These are phyloP conservation scores for Typhlomys cinereus DNA, from an alignment of 2,113 vertebrate genomes.

Conservation along the genomic window DNA sequence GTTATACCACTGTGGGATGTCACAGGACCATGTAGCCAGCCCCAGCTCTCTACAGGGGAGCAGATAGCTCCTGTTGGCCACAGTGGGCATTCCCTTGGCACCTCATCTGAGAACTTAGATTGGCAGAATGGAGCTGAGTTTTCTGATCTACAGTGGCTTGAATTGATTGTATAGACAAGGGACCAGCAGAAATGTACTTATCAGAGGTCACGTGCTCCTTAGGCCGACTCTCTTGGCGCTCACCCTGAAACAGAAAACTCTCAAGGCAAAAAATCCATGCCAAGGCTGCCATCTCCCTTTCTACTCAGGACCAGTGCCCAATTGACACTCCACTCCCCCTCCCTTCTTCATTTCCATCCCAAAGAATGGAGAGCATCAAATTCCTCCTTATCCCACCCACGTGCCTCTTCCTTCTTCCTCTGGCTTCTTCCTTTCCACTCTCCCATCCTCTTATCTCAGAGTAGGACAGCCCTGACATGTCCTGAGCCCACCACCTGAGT, in stretches of 20 bases:
- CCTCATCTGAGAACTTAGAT: not conserved
- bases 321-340: fast-evolving
- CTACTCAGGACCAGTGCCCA: not conserved
- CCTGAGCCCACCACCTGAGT: not conserved
- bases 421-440: not conserved
- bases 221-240: not conserved
- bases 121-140: not conserved
- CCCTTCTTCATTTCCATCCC: not conserved
- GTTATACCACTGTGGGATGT: not conserved
- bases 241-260: not conserved
- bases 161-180: not conserved
- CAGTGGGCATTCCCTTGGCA: not conserved
- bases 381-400: not conserved
- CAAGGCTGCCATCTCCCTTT: not conserved
- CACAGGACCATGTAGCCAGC: not conserved
- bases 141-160: not conserved
- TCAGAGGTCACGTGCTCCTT: not conserved
- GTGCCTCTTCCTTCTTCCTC: not conserved
- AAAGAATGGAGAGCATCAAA: not conserved
- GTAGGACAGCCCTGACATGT: not conserved
- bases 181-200: not conserved
- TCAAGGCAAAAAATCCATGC: not conserved
- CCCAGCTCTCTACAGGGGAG: not conserved
- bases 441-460: not conserved
- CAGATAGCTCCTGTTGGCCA: not conserved